Base-by-base conservation (phyloP, 2,797 vertebrate species). In the Acrossocheilus wenchowensis region DNA sequence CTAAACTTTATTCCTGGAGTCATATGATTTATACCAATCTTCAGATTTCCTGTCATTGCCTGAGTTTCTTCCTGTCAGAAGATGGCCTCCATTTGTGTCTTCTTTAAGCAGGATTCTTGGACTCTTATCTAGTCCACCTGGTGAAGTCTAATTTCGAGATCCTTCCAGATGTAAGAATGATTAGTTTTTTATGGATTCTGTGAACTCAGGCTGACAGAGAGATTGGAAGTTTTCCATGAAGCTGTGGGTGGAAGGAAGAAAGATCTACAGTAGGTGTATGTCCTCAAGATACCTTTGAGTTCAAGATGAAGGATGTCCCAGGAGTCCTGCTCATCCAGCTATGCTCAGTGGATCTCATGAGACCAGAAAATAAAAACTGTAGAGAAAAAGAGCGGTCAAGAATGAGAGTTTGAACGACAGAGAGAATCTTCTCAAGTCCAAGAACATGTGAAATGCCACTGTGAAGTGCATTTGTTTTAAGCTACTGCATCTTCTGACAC, bases 101-200 rank as follows among this genome's bases (percentile, higher is more conserved):
- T 71, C 50, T 52, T 62, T 68, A 36, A 8, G 7, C 30, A 3
- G 26, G 43, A n/a, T 68, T 66, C 39, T 48, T 81, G 39, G 68
- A 73, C 21, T 23, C 43, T 15, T 30, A 81, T 48, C 36, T 45
- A 66, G 30, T 73, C 84, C 43, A 64, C 52, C 34, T 62, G 34
- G 30, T 86, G 57, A 81, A 81, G 52, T 62, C 4, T 52, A 64
- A 66, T 83, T 83, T 83, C 68, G 43, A 73, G 43, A 75, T 54
- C 75, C 5, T 64, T 75, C 69, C 85, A 86, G 85, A 66, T 86
- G 85, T 86, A 79, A 60, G 15, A 80, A 12, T 60, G 19, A 85
- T 85, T 26, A n/a, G 34, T 50, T 86, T 78, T 86, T 81, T 81
- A 86, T 81, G 78, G 85, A 66, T 74, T 75, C 78, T 81, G 69